Evolutionary conservation across 1,140 invertebrate species (phyloP).

Genomic region (Conus ventricosus): DNA sequence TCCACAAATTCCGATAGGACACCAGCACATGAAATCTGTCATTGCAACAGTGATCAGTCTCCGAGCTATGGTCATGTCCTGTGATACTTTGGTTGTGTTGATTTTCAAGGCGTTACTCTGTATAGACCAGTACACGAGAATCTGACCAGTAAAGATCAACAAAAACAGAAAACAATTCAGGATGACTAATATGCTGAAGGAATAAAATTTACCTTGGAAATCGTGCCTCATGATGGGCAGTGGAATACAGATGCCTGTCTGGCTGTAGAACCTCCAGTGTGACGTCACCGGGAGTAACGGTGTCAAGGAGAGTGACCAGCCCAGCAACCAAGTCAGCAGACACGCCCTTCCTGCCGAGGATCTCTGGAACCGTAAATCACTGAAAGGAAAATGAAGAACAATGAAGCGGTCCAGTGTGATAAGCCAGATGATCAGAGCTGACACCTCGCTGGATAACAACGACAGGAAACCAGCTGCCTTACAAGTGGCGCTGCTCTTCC

Average conservation of each 20-base stretch:
- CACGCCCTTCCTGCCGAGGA: conserved; percentile 21
- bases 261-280: conserved; percentile 47
- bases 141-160: conserved; percentile 43
- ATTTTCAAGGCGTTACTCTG: conserved; percentile 20
- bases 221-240: conserved; percentile 41
- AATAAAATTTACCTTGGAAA: conserved; percentile 44
- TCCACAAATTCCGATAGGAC: conserved; percentile 25
- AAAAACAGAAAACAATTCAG: conserved; percentile 50
- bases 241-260: conserved; percentile 48
- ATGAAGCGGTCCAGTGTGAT: conserved; percentile 23
- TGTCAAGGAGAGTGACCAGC: conserved; percentile 27
- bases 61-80: conserved; percentile 45
- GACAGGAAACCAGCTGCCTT: conserved; percentile 58
- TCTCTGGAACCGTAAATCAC: conserved; percentile 29
- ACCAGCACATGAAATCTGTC: conserved; percentile 43
- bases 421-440: too few relatives aligned
- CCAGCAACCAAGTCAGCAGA: conserved; percentile 31
- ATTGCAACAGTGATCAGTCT: conserved; percentile 39
- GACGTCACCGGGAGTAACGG: conserved; percentile 27
- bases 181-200: conserved; percentile 45
- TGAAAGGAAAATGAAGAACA: conserved; percentile 59
- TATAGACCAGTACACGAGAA: conserved; percentile 43
- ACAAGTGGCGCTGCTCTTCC: conserved; percentile 54
- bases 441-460: conserved; percentile 44
- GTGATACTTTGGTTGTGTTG: not conserved